Percentiles rank a stretch among this genome's conserved stretches.
Conservation (phyloP, 2,797 vertebrate genomes). For the Babyrousa celebensis region DNA sequence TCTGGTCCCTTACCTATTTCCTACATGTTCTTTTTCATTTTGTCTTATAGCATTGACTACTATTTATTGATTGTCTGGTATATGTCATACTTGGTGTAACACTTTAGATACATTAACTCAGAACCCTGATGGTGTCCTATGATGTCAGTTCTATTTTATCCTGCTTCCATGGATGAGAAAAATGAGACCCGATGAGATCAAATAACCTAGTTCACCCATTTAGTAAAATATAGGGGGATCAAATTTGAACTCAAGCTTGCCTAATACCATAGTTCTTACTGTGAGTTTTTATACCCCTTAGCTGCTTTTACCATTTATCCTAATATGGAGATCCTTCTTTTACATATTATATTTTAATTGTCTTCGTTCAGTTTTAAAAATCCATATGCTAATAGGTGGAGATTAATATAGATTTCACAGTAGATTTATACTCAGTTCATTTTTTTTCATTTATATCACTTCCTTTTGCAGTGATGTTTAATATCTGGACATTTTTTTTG, state of each 20-base stretch:
- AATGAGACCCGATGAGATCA: neutral
- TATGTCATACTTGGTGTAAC: neutral
- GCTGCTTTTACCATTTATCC: neutral
- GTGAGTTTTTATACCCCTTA: neutral
- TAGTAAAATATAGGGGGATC: neutral
- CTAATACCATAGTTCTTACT: neutral
- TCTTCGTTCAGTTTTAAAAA: slow-evolving; percentile 1
- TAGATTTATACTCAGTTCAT: neutral
- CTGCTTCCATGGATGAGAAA: slow-evolving; percentile 15
- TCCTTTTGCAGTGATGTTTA: neutral
- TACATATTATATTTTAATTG: neutral
- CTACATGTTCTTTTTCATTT: neutral
- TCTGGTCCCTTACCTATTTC: neutral
- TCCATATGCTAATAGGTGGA: neutral
- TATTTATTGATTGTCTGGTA: neutral
- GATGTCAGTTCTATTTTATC: neutral
- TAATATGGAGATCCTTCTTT: neutral
- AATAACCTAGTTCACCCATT: neutral
- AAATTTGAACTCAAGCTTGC: neutral
- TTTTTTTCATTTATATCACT: slow-evolving; percentile 38
- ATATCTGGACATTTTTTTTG: neutral
- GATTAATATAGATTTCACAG: neutral
- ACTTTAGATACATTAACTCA: neutral
- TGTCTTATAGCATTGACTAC: neutral
- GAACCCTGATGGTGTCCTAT: neutral